A percentile compares a stretch with the other conserved stretches of the same genome.
These are phyloP conservation scores for Mastomys natalensis DNA, from an alignment of 2,113 vertebrate genomes.

Conservation along the genomic window DNA sequence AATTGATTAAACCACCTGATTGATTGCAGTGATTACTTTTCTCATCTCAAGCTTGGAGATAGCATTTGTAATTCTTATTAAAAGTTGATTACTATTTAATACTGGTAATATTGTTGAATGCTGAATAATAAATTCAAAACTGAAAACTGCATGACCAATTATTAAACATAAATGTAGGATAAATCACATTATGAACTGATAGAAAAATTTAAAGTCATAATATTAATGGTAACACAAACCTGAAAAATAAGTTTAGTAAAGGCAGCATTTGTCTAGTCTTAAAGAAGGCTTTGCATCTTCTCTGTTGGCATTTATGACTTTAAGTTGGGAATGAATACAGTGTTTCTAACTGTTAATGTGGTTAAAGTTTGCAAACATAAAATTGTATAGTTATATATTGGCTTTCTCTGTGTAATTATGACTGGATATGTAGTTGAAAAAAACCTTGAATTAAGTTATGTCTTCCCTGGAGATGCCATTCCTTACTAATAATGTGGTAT, in stretches of 20 bases:
- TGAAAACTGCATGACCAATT: constrained; percentile 42
- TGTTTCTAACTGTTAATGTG: background rate
- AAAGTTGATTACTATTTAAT: constrained; percentile 80
- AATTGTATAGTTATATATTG: background rate
- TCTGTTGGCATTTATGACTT: constrained; percentile 5
- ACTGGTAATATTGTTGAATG: constrained; percentile 73
- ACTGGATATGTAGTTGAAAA: background rate
- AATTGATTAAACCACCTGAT: constrained; percentile 79
- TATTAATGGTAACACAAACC: constrained; percentile 35
- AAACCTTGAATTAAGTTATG: background rate
- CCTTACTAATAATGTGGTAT: background rate
- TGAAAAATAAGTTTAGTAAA: constrained; percentile 47
- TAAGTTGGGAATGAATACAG: background rate
- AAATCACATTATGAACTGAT: constrained; percentile 36
- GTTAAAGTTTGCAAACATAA: constrained; percentile 26
- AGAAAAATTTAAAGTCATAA: constrained; percentile 54
- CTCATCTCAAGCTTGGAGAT: constrained; percentile 60
- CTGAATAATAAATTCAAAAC: constrained; percentile 72
- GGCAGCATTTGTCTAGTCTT: background rate
- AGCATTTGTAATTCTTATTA: constrained; percentile 80
- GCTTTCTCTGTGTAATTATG: constrained; percentile 14
- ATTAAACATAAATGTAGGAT: constrained; percentile 73
- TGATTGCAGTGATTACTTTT: constrained; percentile 80
- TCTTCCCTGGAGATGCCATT: background rate
- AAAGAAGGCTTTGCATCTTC: background rate